Evolutionary conservation across 2,888 invertebrate genomes (phyloP).

Genomic region (Prosapia bicincta): DNA sequence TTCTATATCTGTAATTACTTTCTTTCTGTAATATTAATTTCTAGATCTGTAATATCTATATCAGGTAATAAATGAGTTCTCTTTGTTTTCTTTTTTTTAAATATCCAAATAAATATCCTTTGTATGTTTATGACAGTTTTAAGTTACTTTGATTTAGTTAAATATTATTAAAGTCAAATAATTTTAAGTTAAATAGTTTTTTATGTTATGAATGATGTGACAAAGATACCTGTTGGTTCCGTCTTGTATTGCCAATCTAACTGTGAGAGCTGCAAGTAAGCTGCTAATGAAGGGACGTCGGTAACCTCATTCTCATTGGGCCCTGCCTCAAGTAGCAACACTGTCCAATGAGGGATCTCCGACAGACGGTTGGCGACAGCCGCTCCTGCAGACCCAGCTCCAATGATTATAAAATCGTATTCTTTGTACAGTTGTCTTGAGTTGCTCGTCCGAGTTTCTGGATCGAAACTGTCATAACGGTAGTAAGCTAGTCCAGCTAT

Average conservation of each 20-base stretch:
- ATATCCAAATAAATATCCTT: no score
- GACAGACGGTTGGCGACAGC: constrained; percentile 80
- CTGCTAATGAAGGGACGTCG: constrained; percentile 82
- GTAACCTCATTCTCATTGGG: constrained; percentile 85
- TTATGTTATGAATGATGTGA: no score
- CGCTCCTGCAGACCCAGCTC: constrained; percentile 87
- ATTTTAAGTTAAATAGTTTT: no score
- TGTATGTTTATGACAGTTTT: no score
- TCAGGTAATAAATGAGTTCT: no score
- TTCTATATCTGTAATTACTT: no score
- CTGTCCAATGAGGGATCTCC: constrained; percentile 69
- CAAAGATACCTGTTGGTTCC: constrained; percentile 67
- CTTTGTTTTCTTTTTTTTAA: no score
- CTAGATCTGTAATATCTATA: no score
- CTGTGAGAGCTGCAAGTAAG: constrained; percentile 80
- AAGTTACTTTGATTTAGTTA: no score
- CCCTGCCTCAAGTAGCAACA: constrained; percentile 78
- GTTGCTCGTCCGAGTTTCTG: constrained; percentile 72
- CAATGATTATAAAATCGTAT: constrained; percentile 81
- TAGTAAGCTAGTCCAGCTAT: constrained; percentile 78
- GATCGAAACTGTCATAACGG: constrained; percentile 75
- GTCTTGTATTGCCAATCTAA: constrained; percentile 90
- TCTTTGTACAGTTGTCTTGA: constrained; percentile 63
- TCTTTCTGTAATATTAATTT: no score
- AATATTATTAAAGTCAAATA: no score